Evolutionary conservation across 2,888 invertebrate species (phyloP).

Genomic region (Gymnoscelis rufifasciata): DNA sequence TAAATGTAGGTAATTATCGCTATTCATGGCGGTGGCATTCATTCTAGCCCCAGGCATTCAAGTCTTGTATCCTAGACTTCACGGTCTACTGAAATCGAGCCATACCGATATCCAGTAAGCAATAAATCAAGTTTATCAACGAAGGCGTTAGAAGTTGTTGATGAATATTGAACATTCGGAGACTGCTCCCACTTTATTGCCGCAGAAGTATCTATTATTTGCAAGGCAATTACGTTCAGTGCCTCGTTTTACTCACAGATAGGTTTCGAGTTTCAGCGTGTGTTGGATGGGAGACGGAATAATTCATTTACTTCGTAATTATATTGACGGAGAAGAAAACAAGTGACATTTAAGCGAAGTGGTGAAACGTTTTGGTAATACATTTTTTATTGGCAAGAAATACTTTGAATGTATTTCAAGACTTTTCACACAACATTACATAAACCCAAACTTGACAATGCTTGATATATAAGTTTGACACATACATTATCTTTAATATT

Average conservation of each 20-base stretch:
- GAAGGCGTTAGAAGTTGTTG: constrained; percentile 36
- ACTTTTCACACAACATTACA: too few relatives aligned
- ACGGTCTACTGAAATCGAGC: constrained; percentile 9
- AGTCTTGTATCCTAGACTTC: too few relatives aligned
- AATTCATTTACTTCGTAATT: constrained; percentile 53
- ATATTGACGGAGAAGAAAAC: constrained; percentile 36
- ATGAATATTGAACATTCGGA: constrained; percentile 52
- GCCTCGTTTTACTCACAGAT: constrained; percentile 45
- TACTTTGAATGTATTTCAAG: too few relatives aligned
- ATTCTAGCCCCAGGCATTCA: neutral
- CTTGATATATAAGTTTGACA: too few relatives aligned
- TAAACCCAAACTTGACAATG: too few relatives aligned
- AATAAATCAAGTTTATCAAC: constrained; percentile 30
- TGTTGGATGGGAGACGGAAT: constrained; percentile 48
- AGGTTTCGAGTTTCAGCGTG: constrained; percentile 46
- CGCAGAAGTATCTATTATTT: constrained; percentile 56
- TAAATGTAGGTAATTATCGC: too few relatives aligned
- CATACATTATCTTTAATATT: too few relatives aligned
- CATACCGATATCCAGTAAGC: constrained; percentile 15
- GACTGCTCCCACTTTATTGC: constrained; percentile 40
- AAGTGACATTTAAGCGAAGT: too few relatives aligned
- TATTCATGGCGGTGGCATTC: neutral
- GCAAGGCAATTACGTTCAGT: constrained; percentile 65
- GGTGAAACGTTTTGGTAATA: too few relatives aligned
- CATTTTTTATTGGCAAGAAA: too few relatives aligned